Evolutionary conservation across 2,113 vertebrate species (phyloP).

Genomic region (Nansenia antarctica): DNA sequence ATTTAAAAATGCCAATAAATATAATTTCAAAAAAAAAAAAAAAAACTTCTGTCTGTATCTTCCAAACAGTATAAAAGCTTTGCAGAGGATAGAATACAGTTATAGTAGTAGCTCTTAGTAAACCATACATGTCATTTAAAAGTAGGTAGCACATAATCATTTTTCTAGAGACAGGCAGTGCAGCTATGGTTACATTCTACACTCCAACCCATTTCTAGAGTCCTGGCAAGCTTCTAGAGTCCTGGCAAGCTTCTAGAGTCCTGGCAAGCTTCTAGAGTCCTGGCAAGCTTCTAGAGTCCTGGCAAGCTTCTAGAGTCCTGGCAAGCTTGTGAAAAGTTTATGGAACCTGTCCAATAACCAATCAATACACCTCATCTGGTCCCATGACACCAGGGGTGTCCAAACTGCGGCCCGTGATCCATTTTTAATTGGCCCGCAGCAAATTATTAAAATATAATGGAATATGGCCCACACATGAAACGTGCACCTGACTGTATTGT

Average conservation of each 20-base stretch:
- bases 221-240: conserved; percentile 49
- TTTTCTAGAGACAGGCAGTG: conserved; percentile 60
- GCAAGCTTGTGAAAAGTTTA: conserved; percentile 41
- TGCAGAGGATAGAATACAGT: background rate
- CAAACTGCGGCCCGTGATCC: background rate
- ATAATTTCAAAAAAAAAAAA: too few relatives aligned
- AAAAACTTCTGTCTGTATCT: too few relatives aligned
- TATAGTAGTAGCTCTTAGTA: background rate
- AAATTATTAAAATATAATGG: too few relatives aligned
- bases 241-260: conserved; percentile 49
- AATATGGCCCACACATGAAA: background rate
- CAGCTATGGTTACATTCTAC: conserved; percentile 48
- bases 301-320: conserved; percentile 52
- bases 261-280: conserved; percentile 48
- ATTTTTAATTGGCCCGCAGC: too few relatives aligned
- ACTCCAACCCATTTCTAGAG: conserved; percentile 53
- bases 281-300: conserved; percentile 48
- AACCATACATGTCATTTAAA: conserved; percentile 16
- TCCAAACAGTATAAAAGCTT: too few relatives aligned
- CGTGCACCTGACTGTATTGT: background rate
- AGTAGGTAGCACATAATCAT: background rate
- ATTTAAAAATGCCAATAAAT: too few relatives aligned
- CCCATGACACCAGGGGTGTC: background rate
- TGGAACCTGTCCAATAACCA: conserved; percentile 62
- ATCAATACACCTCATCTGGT: conserved; percentile 40